Evolutionary conservation across 2,888 invertebrate species (phyloP), one percentile per base, ranked within the genome.

Genomic region (Ennomos fuscantarius): DNA sequence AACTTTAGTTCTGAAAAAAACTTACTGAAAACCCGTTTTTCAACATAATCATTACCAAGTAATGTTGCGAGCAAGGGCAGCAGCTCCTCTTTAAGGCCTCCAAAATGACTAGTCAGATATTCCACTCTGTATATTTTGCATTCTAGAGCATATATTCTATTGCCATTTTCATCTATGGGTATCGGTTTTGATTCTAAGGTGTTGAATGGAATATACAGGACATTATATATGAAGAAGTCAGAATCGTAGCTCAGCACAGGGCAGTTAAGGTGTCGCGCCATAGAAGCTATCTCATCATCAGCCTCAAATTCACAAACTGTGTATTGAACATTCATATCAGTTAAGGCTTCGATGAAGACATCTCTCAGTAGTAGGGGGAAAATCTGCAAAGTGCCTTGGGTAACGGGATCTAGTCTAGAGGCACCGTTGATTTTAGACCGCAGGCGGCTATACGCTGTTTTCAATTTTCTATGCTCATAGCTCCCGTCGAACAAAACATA

Each of bases 221-320:
- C 95, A 85, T 97, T 96, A 83, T 96, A 97, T 64, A 99, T 95
- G 75, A 95, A 98, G 86, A 98, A 99, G 87, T 99, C 99, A 0
- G 98, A 98, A 85, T 99, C 99, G 69, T 96, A 96, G 74, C 98
- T 98, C 3, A 99, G 81, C 1, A 99, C 95, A 0, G 98, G 98
- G 72, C 97, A 98, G 37, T 95, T 91, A 1, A 97, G 87, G 54
- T 94, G 92, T 64, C 95, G 94, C 0, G 98, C 97, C 67, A 98
- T 83, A 0, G 95, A 95, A 0, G 98, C 98, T 52, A 98, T 95
- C 74, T 97, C 96, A 68, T 95, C 95, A 80, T 99, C 99, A 1
- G 98, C 98, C 85, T 99, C 99, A 81, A 96, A 97, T 67, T 96
- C 94, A 75, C 97, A 96, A 49, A 96, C 94, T 43, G 95, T 95